Base-by-base conservation (phyloP, 2,888 invertebrate species). In the Hipparchia semele region DNA sequence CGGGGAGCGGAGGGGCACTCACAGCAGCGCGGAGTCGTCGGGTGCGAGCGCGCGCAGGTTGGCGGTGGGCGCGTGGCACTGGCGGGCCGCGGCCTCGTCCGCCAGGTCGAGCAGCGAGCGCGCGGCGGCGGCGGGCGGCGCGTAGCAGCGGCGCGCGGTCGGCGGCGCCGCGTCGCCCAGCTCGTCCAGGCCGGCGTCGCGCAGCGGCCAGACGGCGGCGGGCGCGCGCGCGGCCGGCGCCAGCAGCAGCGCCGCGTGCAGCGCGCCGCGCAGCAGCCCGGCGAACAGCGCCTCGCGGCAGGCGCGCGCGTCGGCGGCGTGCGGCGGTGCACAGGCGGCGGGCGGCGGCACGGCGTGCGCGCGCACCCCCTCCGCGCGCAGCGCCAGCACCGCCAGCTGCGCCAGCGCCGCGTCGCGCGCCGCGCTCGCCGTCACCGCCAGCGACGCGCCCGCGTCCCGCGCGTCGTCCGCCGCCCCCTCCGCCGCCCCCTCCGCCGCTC, bases 71-170 rank as follows among this genome's bases (percentile, higher is more conserved):
- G 8, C 59, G 39, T 12, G 39, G 39, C 53, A 54, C 12, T 13
- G 46, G 13, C 46, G 45, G 33, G 67, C 59, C 33, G 59, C 59
- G 10, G 59, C 33, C 56, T 58, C 68, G 68, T 86, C 85, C 6
- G 84, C 80, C 46, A 90, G 83, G 79, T 91, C 91, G 10, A 87
- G 84, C 73, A 91, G 81, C 23, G 91, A 88, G 75, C 86, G 84
- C 68, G 84, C 80, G 33, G 80, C 12, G 23, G 84, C 73, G 90
- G 80, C 13, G 90, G 87, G 74, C 85, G 84, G 33, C 80, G 72
- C 39, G 81, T 76, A 6, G 79, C 72, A 51, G 80, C 84, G 73
- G 82, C 76, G 80, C 91, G 91, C 56, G 83, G 78, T 71, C 90
- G 86, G 71, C 86, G 87, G 85, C 70, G 83, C 79, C 51, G 84